Evolutionary conservation across 2,888 invertebrate genomes (phyloP), one percentile per base, ranked within the genome.

Genomic region (Ligdia adustata): DNA sequence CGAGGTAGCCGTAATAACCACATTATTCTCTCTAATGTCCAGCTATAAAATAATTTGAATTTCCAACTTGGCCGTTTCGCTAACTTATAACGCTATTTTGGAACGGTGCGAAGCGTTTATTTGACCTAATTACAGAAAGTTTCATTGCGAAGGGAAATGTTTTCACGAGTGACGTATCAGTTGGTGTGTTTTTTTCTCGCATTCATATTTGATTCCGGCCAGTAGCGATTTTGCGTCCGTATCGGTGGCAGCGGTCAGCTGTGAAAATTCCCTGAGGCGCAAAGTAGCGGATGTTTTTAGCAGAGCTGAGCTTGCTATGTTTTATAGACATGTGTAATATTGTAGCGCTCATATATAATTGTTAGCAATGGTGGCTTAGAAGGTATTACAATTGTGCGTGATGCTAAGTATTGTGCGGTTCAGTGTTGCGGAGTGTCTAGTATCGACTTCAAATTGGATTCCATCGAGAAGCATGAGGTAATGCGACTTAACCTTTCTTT

Each of bases 401-500:
- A 56, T 56, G 52, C 60, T 66, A 57, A 63, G 68, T 69, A 62
- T 57, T 48, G 66, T 63, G 54, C 61, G 56, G 50, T 65, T 66
- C 52, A 63, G 64, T 69, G 70, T 68, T 60, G 60, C 59, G 54
- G 55, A 55, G 62, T 60, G 62, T 55, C 52, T 57, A 59, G 57
- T 60, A 64, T 63, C 57, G 51, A 56, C 69, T 69, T 64, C 87
- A 86, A 82, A 82, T 89, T 89, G 88, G 89, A 89, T 86, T 65
- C 80, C 66, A 62, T 61, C 57, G 67, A 72, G 67, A 69, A 75
- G 57, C 56, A 89, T 86, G 86, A 86, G 86, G 88, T 88, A 80
- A 67, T 49, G 35, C 49, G n/a, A n/a, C 32, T 38, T 41, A 11
- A 13, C 35, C 55, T 54, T 43, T 11, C 40, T 18, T 48, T 27